A percentile compares a stretch with the other conserved stretches of the same genome.
phyloP scores from a whole-genome alignment of 2,888 invertebrate genomes.

The Phalera bucephala region DNA sequence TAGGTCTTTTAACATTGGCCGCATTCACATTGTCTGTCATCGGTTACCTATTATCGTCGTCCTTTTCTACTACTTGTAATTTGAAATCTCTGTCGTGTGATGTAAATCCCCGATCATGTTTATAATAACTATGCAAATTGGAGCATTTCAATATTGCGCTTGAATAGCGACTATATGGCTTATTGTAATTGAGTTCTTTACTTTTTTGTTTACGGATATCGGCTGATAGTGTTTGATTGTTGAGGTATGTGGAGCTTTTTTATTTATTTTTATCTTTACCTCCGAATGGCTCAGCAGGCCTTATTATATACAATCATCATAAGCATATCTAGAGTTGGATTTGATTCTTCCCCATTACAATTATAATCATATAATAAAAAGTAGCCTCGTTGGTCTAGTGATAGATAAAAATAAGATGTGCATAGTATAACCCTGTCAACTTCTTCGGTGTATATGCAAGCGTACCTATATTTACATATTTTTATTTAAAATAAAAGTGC shows the following conservation, averaged over 20 bases:
- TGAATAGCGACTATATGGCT: constrained; percentile 55
- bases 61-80: constrained; percentile 29
- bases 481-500: no score
- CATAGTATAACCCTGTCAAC: no score
- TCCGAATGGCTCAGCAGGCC: no score
- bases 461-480: no score
- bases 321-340: no score
- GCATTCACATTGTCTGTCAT: constrained; percentile 22
- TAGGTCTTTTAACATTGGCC: constrained; percentile 22
- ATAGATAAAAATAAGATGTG: no score
- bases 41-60: constrained; percentile 21
- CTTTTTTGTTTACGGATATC: constrained; percentile 50
- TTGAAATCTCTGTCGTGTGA: constrained; percentile 23
- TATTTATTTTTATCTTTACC: no score
- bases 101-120: constrained; percentile 59
- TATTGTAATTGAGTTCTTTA: constrained; percentile 63
- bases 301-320: no score
- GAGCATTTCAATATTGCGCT: constrained; percentile 69
- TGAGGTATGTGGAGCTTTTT: constrained; percentile 14
- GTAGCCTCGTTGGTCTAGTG: no score
- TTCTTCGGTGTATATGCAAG: no score
- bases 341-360: no score
- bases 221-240: constrained; percentile 31
- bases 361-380: no score
- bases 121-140: constrained; percentile 77